Conservation (phyloP, 1,140 invertebrate species). For the Ostrea edulis region DNA sequence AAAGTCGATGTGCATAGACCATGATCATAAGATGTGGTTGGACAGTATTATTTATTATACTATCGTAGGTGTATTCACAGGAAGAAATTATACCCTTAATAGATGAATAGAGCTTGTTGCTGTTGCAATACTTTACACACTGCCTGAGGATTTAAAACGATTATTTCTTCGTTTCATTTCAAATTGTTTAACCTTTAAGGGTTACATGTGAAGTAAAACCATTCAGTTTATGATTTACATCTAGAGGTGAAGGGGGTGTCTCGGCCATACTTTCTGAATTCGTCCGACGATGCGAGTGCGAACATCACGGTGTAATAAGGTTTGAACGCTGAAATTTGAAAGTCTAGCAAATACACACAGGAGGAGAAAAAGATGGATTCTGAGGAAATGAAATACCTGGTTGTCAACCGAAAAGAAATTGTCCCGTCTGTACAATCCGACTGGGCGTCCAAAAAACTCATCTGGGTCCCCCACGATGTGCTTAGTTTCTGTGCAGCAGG, state of each 20-base stretch:
- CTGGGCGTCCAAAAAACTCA: constrained; percentile 98
- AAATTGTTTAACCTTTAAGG: not conserved
- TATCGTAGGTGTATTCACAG: not conserved
- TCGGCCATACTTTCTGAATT: not conserved
- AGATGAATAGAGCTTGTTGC: not conserved
- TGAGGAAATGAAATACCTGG: constrained; percentile 79
- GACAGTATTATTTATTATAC: not conserved
- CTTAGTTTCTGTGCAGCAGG: constrained; percentile 97
- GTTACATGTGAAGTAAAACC: not conserved
- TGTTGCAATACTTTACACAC: not conserved
- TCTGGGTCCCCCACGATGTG: constrained; percentile 98
- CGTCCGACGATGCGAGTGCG: not conserved
- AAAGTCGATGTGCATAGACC: not conserved
- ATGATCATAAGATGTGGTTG: not conserved
- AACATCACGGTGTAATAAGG: no score
- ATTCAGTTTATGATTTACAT: not conserved
- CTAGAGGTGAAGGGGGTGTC: not conserved
- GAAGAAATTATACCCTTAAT: not conserved
- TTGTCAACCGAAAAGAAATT: constrained; percentile 75
- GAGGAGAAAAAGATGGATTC: not conserved
- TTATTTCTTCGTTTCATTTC: not conserved
- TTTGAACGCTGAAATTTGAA: no score
- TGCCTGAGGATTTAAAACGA: not conserved
- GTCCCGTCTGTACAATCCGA: constrained; percentile 98
- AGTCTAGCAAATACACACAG: not conserved